Conservation (phyloP, 2,113 vertebrate genomes). For the Anhinga rufa region DNA sequence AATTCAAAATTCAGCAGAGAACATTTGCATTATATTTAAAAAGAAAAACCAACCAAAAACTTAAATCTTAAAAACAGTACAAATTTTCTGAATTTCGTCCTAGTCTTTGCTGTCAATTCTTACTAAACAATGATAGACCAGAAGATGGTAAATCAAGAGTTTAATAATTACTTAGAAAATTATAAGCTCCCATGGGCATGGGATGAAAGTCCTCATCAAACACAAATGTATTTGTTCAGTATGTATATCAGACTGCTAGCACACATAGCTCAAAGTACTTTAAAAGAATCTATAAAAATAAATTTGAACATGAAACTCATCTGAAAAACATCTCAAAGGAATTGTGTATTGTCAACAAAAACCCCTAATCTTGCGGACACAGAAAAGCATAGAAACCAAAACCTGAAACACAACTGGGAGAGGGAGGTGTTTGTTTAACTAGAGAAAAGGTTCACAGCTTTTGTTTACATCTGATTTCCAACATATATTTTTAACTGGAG, state of each 20-base stretch:
- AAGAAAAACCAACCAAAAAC: neutral
- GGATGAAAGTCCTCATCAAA: neutral
- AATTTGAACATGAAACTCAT: neutral
- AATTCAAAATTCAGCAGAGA: neutral
- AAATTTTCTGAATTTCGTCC: neutral
- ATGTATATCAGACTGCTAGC: neutral
- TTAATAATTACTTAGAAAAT: constrained; percentile 11
- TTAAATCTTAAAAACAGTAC: neutral
- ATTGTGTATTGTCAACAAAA: neutral
- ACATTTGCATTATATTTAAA: neutral
- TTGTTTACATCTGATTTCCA: neutral
- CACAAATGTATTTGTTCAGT: neutral
- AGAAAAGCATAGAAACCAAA: neutral
- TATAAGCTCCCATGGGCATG: neutral
- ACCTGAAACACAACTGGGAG: neutral
- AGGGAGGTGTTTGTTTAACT: neutral
- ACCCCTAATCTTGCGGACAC: neutral
- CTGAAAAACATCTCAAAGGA: neutral
- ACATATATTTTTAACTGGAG: neutral
- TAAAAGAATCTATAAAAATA: neutral
- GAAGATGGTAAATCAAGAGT: neutral
- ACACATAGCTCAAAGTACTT: neutral
- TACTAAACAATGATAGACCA: neutral
- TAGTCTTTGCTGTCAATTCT: neutral
- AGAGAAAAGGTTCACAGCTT: neutral